Evolutionary conservation across 2,113 vertebrate genomes (phyloP).

Genomic region (Podiceps cristatus): DNA sequence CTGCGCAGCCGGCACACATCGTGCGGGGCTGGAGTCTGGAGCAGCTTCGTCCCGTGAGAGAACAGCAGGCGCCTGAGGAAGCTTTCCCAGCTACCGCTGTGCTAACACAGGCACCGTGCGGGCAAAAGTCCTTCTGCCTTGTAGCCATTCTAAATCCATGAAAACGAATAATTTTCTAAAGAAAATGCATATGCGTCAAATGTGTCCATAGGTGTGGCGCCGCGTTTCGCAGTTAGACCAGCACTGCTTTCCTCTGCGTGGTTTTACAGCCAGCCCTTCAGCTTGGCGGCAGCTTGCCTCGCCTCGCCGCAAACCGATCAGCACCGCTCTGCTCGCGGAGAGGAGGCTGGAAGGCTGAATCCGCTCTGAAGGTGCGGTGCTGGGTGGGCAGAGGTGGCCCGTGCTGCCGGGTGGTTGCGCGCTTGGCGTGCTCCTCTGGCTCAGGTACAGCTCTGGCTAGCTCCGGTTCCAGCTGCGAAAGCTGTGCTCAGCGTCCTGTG

Average conservation of each 20-base stretch:
- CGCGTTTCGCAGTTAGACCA: not conserved
- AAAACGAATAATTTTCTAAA: not conserved
- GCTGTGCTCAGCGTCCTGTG: not conserved
- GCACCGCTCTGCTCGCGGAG: fast-evolving
- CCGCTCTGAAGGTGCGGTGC: not conserved
- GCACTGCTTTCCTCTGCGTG: not conserved
- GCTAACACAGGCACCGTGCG: not conserved
- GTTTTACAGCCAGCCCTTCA: not conserved
- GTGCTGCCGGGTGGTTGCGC: fast-evolving
- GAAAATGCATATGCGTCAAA: not conserved
- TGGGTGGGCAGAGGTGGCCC: not conserved
- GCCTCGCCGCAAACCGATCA: fast-evolving
- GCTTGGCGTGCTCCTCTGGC: not conserved
- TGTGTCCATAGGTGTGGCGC: fast-evolving
- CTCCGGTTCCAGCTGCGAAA: not conserved
- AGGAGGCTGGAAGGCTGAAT: not conserved
- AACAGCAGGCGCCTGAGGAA: not conserved
- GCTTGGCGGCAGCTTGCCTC: not conserved
- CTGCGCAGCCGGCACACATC: fast-evolving
- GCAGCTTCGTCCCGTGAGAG: not conserved
- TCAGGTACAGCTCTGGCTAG: not conserved
- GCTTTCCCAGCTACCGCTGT: not conserved
- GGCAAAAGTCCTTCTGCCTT: not conserved
- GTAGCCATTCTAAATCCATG: not conserved
- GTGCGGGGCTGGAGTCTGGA: not conserved